A percentile compares a stretch with the other conserved stretches of the same genome.
These are phyloP conservation scores for Polydesmus complanatus DNA, from an alignment of 2,888 invertebrate species.

Conservation along the genomic window DNA sequence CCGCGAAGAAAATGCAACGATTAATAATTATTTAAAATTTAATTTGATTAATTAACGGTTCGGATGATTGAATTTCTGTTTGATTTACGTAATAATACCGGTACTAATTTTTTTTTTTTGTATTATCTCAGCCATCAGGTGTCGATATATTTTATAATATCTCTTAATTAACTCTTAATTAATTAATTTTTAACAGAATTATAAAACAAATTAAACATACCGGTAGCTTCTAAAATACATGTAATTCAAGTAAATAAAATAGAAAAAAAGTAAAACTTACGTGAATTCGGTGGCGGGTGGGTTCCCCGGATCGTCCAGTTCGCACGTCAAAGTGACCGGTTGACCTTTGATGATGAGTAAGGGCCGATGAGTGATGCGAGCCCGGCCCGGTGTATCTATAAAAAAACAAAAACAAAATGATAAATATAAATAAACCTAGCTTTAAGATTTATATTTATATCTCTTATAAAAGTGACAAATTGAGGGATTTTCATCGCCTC, in stretches of 20 bases:
- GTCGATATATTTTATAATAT: too few relatives aligned
- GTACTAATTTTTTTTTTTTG: too few relatives aligned
- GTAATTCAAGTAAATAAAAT: conserved; percentile 29
- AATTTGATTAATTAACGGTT: too few relatives aligned
- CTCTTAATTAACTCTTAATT: too few relatives aligned
- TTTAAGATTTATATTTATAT: neutral
- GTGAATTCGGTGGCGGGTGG: conserved; percentile 39
- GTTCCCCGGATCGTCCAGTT: conserved; percentile 65
- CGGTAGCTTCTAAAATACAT: too few relatives aligned
- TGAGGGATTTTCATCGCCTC: neutral
- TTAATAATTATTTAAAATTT: too few relatives aligned
- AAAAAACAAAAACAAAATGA: neutral
- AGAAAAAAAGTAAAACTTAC: conserved; percentile 8
- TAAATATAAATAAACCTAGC: neutral
- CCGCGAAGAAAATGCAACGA: too few relatives aligned
- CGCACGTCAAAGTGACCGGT: conserved; percentile 66
- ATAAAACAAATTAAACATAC: too few relatives aligned
- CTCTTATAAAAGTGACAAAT: neutral
- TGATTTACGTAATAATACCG: too few relatives aligned
- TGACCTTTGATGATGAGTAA: conserved; percentile 65
- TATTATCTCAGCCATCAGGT: too few relatives aligned
- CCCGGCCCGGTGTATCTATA: conserved; percentile 70
- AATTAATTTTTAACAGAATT: too few relatives aligned
- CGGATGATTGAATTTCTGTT: too few relatives aligned
- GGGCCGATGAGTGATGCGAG: conserved; percentile 57